Conservation (phyloP, 2,888 invertebrate genomes). For the Heterodera filipjevi region DNA sequence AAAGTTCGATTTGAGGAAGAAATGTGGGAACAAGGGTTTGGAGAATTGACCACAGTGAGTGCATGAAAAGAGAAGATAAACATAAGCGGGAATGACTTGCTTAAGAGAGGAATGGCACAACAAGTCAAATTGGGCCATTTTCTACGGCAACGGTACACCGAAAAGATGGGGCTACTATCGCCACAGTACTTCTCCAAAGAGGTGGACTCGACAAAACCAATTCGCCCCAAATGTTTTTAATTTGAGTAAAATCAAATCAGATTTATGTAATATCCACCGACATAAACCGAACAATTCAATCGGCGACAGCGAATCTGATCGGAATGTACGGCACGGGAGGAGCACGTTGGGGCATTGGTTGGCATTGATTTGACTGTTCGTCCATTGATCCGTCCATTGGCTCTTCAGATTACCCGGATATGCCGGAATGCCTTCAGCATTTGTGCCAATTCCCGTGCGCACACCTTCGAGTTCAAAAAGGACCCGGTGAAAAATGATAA, state of each 20-base stretch:
- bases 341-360: conserved; percentile 19
- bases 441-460: conserved; percentile 37
- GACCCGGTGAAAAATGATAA: conserved; percentile 26
- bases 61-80: conserved; percentile 2
- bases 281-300: conserved; percentile 79
- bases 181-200: conserved; percentile 28
- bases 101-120: conserved; percentile 46
- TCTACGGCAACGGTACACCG: conserved; percentile 44
- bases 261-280: conserved; percentile 78
- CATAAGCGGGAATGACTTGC: background rate
- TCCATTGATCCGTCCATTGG: conserved; percentile 13
- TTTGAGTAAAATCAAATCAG: conserved; percentile 58
- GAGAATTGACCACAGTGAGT: conserved; percentile 47
- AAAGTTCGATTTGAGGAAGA: conserved; percentile 17
- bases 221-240: no score
- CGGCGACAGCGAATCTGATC: conserved; percentile 66
- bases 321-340: conserved; percentile 42
- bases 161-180: conserved; percentile 20
- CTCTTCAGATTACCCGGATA: conserved; percentile 39
- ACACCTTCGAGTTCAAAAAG: conserved; percentile 32
- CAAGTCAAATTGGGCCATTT: conserved; percentile 45
- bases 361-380: background rate
- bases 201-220: background rate
- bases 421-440: conserved; percentile 32
- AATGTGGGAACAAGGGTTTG: conserved; percentile 43